These are phyloP conservation scores for Drosophila rubida DNA, from an alignment of 2,888 invertebrate species.

Conservation along the genomic window DNA sequence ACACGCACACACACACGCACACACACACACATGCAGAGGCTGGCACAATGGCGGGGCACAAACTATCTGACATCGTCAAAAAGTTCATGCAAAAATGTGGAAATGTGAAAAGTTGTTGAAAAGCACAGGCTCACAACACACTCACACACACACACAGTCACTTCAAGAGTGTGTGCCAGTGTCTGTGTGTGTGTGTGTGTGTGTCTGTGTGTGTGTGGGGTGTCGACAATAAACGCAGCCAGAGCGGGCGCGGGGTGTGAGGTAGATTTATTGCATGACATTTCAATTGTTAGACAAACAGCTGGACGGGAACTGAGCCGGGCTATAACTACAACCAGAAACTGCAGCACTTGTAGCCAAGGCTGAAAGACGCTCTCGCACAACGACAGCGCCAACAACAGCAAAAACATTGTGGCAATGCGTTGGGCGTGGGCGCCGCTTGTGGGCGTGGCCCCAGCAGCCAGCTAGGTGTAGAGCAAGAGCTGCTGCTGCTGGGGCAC, in stretches of 20 bases:
- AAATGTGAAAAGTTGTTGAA: slow-evolving; percentile 79
- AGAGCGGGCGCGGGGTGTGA: slow-evolving; percentile 46
- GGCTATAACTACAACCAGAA: slow-evolving; percentile 47
- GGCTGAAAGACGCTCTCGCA: slow-evolving; percentile 57
- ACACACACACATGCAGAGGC: slow-evolving; percentile 21
- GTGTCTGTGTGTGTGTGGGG: not conserved
- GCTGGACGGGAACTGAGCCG: slow-evolving; percentile 69
- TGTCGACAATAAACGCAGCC: slow-evolving; percentile 28
- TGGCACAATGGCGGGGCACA: slow-evolving; percentile 47
- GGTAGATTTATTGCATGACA: slow-evolving; percentile 78
- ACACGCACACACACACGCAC: not conserved
- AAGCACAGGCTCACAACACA: slow-evolving; percentile 49
- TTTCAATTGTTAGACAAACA: slow-evolving; percentile 79
- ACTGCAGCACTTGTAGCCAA: slow-evolving; percentile 60
- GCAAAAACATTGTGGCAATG: slow-evolving; percentile 35
- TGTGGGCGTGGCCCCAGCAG: slow-evolving; percentile 13
- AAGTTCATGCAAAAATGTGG: slow-evolving; percentile 77
- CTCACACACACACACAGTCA: slow-evolving; percentile 21
- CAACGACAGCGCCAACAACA: slow-evolving; percentile 40
- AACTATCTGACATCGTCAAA: slow-evolving; percentile 79
- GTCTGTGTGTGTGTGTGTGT: not conserved
- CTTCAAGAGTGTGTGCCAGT: slow-evolving; percentile 16
- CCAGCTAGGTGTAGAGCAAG: slow-evolving; percentile 14
- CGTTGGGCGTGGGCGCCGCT: slow-evolving; percentile 9
- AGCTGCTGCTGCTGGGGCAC: slow-evolving; percentile 28